phyloP scores from a whole-genome alignment of 2,797 vertebrate species.

The Myotis vivesi region DNA sequence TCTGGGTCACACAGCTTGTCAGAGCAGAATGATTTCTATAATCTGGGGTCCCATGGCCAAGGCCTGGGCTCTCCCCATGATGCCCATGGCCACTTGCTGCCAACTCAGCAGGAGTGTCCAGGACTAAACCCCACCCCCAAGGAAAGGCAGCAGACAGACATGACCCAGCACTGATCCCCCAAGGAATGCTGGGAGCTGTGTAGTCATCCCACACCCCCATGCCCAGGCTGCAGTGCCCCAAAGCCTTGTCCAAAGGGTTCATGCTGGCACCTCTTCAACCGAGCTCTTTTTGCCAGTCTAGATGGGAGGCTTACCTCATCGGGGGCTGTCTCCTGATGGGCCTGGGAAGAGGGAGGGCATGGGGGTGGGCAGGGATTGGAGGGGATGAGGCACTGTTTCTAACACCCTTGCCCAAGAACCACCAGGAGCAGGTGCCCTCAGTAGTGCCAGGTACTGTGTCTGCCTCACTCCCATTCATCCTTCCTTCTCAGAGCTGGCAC shows the following conservation, averaged over 20 bases:
- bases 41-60: neutral
- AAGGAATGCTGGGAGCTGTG: neutral
- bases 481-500: constrained; percentile 24
- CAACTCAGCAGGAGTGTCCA: neutral
- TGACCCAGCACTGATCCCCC: neutral
- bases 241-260: neutral
- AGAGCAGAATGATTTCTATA: neutral
- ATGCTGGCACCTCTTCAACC: neutral
- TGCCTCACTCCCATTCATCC: neutral
- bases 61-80: neutral
- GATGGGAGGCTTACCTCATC: constrained; percentile 59
- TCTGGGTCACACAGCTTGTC: neutral
- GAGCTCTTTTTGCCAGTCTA: neutral
- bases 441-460: neutral
- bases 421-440: neutral
- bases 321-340: neutral
- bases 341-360: constrained; percentile 32
- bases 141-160: neutral
- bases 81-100: neutral
- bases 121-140: neutral
- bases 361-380: neutral
- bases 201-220: neutral
- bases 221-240: neutral
- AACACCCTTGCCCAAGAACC: neutral
- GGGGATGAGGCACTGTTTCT: neutral